Conservation (phyloP, 2,113 vertebrate genomes). For the Hippocampus zosterae region DNA sequence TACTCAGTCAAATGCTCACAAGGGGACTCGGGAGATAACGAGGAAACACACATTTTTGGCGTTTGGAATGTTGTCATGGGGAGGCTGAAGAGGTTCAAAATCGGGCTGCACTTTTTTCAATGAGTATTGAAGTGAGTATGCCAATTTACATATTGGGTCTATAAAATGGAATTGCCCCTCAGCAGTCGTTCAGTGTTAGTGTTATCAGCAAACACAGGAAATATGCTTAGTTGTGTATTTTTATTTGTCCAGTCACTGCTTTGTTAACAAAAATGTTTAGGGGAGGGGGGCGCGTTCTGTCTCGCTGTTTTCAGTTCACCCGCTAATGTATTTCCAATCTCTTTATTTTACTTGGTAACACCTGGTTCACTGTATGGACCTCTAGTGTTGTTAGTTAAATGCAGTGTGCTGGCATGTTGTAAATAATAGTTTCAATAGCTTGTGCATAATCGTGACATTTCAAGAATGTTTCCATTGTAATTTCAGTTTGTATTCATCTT, state of each 20-base stretch:
- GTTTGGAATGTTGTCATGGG: not conserved
- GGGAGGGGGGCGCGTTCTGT: too few relatives aligned
- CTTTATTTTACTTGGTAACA: not conserved
- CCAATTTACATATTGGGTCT: too few relatives aligned
- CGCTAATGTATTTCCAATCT: too few relatives aligned
- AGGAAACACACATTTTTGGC: slow-evolving; percentile 3
- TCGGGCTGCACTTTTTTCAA: not conserved
- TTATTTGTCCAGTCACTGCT: too few relatives aligned
- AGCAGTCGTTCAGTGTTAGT: too few relatives aligned
- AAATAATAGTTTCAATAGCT: not conserved
- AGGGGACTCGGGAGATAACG: not conserved
- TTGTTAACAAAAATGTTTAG: too few relatives aligned
- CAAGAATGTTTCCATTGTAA: not conserved
- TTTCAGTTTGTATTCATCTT: not conserved
- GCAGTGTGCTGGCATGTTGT: not conserved
- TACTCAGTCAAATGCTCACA: not conserved
- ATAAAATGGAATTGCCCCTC: too few relatives aligned
- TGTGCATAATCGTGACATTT: not conserved
- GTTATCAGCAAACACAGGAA: too few relatives aligned
- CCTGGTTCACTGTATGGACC: not conserved
- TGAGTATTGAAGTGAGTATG: too few relatives aligned
- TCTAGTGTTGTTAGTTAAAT: not conserved
- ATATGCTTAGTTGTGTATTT: too few relatives aligned
- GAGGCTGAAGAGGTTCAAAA: not conserved
- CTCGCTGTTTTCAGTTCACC: too few relatives aligned